Evolutionary conservation across 2,888 invertebrate species (phyloP).

Genomic region (Oasisia sp.): DNA sequence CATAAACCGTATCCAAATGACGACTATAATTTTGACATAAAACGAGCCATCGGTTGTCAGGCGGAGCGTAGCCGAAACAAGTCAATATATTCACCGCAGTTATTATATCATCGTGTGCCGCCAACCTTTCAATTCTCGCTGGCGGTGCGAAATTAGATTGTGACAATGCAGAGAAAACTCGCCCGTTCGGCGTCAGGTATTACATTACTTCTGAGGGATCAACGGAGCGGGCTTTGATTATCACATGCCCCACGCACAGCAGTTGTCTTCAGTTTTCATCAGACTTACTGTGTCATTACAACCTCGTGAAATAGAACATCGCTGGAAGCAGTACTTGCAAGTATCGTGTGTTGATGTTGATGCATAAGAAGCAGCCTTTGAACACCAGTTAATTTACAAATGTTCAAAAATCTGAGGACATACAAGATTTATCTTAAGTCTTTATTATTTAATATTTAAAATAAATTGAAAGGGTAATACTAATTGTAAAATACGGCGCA

Average conservation of each 20-base stretch:
- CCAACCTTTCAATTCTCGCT: not conserved
- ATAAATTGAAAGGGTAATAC: no score
- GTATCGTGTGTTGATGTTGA: not conserved
- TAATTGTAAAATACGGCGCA: no score
- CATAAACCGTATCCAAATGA: no score
- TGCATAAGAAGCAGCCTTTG: no score
- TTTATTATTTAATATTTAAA: no score
- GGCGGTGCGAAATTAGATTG: not conserved
- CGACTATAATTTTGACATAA: not conserved
- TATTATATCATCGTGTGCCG: not conserved
- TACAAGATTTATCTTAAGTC: no score
- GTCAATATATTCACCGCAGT: not conserved
- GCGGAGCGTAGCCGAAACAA: not conserved
- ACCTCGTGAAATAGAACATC: not conserved
- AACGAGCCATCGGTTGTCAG: not conserved
- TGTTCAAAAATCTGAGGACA: no score
- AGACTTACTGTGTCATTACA: not conserved
- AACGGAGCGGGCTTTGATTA: not conserved
- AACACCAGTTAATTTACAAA: no score
- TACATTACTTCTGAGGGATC: not conserved
- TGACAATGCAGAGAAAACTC: not conserved
- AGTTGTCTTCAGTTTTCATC: constrained; percentile 1
- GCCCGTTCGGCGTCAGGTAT: constrained; percentile 12
- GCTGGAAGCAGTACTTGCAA: not conserved
- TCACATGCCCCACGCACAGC: not conserved